Conservation (phyloP, 2,797 vertebrate species). For the Propithecus deckenii region DNA sequence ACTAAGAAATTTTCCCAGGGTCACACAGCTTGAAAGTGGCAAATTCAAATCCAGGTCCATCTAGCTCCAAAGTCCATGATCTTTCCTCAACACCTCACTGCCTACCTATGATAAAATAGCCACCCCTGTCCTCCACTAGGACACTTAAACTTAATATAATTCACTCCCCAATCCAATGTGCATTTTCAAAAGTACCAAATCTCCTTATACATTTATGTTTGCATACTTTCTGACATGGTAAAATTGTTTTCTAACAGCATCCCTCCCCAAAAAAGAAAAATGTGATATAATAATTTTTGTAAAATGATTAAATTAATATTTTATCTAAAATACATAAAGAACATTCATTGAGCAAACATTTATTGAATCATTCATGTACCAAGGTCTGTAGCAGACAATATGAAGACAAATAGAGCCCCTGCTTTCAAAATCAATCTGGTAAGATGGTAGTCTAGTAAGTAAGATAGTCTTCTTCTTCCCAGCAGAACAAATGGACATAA, state of each 20-base stretch:
- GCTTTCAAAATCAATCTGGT: not conserved
- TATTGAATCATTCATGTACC: not conserved
- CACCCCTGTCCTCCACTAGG: not conserved
- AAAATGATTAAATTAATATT: conserved; percentile 14
- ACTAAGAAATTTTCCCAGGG: conserved; percentile 20
- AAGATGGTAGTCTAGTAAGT: not conserved
- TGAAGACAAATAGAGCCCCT: conserved; percentile 6
- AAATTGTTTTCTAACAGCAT: conserved; percentile 49
- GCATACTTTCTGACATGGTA: conserved; percentile 1
- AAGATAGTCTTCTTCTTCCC: not conserved
- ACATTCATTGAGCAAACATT: not conserved
- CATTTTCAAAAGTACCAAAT: conserved; percentile 46
- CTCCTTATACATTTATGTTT: not conserved
- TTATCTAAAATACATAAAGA: not conserved
- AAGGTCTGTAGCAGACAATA: conserved; percentile 11
- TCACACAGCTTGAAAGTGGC: not conserved
- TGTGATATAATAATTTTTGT: not conserved
- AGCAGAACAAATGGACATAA: conserved; percentile 24
- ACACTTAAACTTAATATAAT: conserved; percentile 12
- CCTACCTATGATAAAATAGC: not conserved
- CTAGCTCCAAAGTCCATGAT: not conserved
- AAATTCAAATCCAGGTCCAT: conserved; percentile 7
- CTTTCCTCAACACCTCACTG: not conserved
- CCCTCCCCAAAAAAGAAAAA: not conserved
- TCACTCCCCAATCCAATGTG: not conserved